Evolutionary conservation across 2,888 invertebrate species (phyloP).

Genomic region (Melipona bicolor): DNA sequence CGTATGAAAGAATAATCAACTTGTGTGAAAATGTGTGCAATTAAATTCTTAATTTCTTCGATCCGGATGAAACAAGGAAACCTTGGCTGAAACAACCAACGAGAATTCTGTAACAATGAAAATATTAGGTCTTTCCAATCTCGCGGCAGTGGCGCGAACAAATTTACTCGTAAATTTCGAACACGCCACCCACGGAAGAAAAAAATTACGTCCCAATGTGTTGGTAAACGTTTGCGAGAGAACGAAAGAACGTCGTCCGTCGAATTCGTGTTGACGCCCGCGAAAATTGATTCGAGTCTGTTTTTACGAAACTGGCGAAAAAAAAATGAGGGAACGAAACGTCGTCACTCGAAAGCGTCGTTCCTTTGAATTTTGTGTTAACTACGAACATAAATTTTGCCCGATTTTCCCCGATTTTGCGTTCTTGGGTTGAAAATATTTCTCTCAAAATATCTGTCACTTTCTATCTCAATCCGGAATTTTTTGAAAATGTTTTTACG

Average conservation of each 20-base stretch:
- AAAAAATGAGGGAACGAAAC: background rate
- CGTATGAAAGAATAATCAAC: too few species aligned
- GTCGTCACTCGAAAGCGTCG: background rate
- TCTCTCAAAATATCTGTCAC: background rate
- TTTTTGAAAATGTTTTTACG: background rate
- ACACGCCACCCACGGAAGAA: background rate
- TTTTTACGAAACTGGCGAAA: background rate
- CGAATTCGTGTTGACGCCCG: background rate
- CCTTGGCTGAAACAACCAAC: too few species aligned
- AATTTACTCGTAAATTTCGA: constrained; percentile 34
- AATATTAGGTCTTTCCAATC: constrained; percentile 19
- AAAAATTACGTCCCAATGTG: background rate
- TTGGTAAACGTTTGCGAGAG: background rate
- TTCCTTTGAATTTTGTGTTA: background rate
- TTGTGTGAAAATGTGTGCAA: background rate
- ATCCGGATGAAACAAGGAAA: too few species aligned
- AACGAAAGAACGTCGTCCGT: background rate
- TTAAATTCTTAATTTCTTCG: background rate
- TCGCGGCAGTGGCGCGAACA: background rate
- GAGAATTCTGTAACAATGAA: constrained; percentile 9
- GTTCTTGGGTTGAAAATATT: background rate
- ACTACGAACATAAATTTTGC: background rate
- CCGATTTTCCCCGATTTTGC: background rate
- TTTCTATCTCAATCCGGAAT: background rate
- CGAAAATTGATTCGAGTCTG: background rate